These are phyloP conservation scores for Tetanocera ferruginea DNA, from an alignment of 2,888 invertebrate genomes.

Conservation along the genomic window DNA sequence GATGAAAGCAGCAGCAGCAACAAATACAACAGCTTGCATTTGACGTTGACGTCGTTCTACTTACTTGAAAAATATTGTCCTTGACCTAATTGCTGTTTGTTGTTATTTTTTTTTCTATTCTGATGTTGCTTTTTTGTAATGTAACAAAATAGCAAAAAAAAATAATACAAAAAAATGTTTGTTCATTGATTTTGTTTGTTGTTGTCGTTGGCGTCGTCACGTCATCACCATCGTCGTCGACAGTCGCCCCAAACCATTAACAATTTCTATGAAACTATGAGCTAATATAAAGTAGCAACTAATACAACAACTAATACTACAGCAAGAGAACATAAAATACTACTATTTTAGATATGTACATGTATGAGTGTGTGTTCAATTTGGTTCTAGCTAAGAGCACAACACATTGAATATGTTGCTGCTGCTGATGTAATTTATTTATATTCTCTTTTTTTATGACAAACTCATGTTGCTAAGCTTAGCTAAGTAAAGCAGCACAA, in stretches of 20 bases:
- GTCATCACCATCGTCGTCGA: not conserved
- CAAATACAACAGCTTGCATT: slow-evolving; percentile 2
- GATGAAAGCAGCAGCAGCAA: not conserved
- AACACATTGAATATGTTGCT: no score
- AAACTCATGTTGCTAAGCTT: no score
- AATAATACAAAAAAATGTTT: not conserved
- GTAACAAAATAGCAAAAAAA: no score
- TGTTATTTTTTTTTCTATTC: no score
- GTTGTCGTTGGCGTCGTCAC: not conserved
- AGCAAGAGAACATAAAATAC: slow-evolving; percentile 2
- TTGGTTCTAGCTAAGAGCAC: not conserved
- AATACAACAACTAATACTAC: not conserved
- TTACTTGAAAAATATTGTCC: slow-evolving; percentile 27
- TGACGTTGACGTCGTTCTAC: slow-evolving; percentile 18
- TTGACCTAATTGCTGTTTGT: slow-evolving; percentile 15
- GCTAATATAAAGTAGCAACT: not conserved
- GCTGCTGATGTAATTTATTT: slow-evolving; percentile 7
- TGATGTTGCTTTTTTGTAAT: no score
- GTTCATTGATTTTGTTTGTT: slow-evolving; percentile 16
- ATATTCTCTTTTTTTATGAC: not conserved
- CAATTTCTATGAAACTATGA: not conserved
- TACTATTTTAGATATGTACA: not conserved
- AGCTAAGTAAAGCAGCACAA: no score
- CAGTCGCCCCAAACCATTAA: not conserved
- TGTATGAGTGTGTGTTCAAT: not conserved